Evolutionary conservation across 2,113 vertebrate genomes (phyloP).

Genomic region (Cynoglossus semilaevis): DNA sequence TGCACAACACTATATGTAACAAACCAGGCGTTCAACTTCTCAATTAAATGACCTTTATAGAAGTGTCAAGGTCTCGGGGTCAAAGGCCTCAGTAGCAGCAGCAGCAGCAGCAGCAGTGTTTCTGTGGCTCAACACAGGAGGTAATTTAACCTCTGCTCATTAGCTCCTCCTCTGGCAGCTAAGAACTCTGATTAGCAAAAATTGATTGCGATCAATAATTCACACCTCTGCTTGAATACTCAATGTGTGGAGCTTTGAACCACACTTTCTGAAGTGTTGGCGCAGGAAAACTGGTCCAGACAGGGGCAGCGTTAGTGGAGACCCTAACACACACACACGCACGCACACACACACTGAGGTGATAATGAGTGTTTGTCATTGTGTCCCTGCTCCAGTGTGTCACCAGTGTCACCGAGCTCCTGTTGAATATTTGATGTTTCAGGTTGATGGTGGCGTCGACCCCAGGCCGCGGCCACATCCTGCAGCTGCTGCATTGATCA

Average conservation of each 20-base stretch:
- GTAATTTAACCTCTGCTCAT: conserved; percentile 30
- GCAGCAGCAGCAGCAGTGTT: conserved; percentile 6
- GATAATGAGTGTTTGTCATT: conserved; percentile 40
- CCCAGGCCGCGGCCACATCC: conserved; percentile 17
- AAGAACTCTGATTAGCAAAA: conserved; percentile 61
- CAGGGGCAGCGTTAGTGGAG: too few relatives aligned
- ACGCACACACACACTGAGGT: conserved; percentile 15
- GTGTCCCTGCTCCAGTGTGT: conserved; percentile 16
- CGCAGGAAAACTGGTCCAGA: too few relatives aligned
- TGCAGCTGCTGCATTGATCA: conserved; percentile 27
- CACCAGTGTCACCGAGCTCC: conserved; percentile 13
- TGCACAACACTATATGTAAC: background rate
- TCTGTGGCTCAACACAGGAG: conserved; percentile 7
- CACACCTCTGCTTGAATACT: conserved; percentile 56
- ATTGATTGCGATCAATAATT: conserved; percentile 69
- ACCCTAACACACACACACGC: conserved; percentile 12
- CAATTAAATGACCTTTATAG: background rate
- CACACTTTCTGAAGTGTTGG: too few relatives aligned
- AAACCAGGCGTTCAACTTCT: background rate
- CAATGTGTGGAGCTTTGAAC: conserved; percentile 51
- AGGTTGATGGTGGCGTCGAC: conserved; percentile 42
- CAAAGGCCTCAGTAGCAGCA: background rate
- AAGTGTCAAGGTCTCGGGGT: background rate
- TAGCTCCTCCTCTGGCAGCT: conserved; percentile 44
- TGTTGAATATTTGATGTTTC: conserved; percentile 57